Base-by-base conservation (phyloP, 2,113 vertebrate genomes). In the Rhinoderma darwinii region DNA sequence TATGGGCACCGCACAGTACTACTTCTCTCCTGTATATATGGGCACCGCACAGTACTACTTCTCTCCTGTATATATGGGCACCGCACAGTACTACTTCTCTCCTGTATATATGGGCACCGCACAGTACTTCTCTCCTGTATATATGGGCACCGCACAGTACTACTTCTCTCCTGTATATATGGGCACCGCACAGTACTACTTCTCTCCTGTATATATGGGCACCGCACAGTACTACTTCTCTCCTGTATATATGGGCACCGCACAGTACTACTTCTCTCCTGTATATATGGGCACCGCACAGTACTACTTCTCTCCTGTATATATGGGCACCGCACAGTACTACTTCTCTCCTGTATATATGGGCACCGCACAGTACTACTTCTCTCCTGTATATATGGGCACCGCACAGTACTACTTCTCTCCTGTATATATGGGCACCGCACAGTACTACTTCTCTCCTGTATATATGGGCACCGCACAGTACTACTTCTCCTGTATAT, bases 361-460 rank as follows among this genome's bases (percentile, higher is more conserved):
- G 30, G 3, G 17, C n/a, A 18, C 1, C 18, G 27, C 66, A 11
- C 17, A 70, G 30, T 3, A 70, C 27, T 70, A 18, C 66, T 70
- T 27, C 2, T 66, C 15, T 5, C 35, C 66, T 72, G 2, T 72
- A 37, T 39, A 15, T 20, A 72, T 32, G 18, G 18, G 5, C 17
- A 39, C 0, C 22, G 68, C 68, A 39, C 35, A 72, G 74, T 14
- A 70, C 32, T 70, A 18, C 66, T 7, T 25, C 2, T 74, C 22
- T 44, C 25, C 72, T 44, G 2, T 50, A 25, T 44, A 22, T 50
- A 44, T 47, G 6, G 43, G 1, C 12, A 27, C 12, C 15, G 73
- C 41, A 47, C 43, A 76, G 73, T n/a, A n/a, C n/a, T 76, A 76
- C 72, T 14, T 43, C 4, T 75, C 11, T 75, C 25, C 73, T 76